Conservation (phyloP, 1,140 invertebrate genomes). For the Asbolus verrucosus region DNA sequence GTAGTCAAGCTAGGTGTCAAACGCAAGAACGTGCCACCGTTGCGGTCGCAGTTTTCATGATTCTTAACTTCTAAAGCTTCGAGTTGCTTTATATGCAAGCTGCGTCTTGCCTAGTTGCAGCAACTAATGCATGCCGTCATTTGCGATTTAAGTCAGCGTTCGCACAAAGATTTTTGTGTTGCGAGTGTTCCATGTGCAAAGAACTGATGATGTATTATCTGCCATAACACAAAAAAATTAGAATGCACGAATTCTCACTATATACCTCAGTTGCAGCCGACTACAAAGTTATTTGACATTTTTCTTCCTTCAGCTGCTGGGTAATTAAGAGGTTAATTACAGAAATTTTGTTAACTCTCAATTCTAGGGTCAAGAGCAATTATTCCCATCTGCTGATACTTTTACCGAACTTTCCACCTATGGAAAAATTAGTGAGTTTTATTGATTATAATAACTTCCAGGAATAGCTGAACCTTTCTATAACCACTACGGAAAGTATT, state of each 20-base stretch:
- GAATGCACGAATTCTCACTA: conserved; percentile 1
- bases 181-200: conserved; percentile 15
- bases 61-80: conserved; percentile 4
- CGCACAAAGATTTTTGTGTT: conserved; percentile 33
- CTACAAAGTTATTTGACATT: too few species aligned
- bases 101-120: background rate
- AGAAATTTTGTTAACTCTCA: conserved; percentile 7
- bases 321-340: too few species aligned
- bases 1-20: conserved; percentile 36
- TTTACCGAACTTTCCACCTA: too few species aligned
- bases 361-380: background rate
- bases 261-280: background rate
- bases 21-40: conserved; percentile 28
- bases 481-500: conserved; percentile 1
- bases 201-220: too few species aligned
- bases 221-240: background rate
- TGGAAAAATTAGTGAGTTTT: conserved; percentile 13
- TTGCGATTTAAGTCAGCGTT: conserved; percentile 30
- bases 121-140: conserved; percentile 39
- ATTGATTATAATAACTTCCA: conserved; percentile 23
- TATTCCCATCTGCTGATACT: background rate
- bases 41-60: conserved; percentile 26
- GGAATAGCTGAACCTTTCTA: conserved; percentile 23
- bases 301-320: too few species aligned
- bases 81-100: background rate